These are phyloP conservation scores for Acanthochromis polyacanthus DNA, from an alignment of 2,113 vertebrate species.

Conservation along the genomic window DNA sequence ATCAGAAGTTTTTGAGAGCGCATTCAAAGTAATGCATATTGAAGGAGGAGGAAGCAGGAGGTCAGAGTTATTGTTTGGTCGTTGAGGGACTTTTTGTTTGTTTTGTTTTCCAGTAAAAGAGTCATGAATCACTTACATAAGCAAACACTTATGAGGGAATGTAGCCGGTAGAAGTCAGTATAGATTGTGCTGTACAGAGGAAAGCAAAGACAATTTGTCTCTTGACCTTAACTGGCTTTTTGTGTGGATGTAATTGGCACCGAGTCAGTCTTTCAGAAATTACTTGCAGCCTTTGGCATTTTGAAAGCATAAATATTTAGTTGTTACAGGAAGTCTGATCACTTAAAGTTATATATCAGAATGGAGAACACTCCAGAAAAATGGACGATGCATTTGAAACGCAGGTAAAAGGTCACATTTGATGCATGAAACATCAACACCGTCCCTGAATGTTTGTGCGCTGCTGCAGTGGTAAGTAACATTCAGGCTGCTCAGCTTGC, in stretches of 20 bases:
- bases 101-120: too few relatives aligned
- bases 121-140: too few relatives aligned
- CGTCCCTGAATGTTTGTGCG: too few relatives aligned
- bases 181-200: background rate
- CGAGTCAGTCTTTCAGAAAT: constrained; percentile 9
- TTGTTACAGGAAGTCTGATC: background rate
- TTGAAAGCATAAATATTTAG: constrained; percentile 13
- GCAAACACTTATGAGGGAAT: too few relatives aligned
- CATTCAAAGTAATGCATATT: too few relatives aligned
- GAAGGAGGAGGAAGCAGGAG: too few relatives aligned
- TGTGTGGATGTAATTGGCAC: constrained; percentile 32
- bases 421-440: background rate
- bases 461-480: too few relatives aligned
- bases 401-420: background rate
- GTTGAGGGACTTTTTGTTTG: too few relatives aligned
- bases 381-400: background rate
- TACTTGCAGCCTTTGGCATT: constrained; percentile 32
- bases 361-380: background rate
- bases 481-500: too few relatives aligned
- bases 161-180: too few relatives aligned
- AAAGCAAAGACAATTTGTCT: constrained; percentile 12
- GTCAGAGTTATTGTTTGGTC: too few relatives aligned
- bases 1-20: too few relatives aligned
- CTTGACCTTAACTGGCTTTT: constrained; percentile 33
- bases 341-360: background rate